Evolutionary conservation across 2,888 invertebrate species (phyloP), one percentile per base, ranked within the genome.

Genomic region (Pyrrhia umbra): DNA sequence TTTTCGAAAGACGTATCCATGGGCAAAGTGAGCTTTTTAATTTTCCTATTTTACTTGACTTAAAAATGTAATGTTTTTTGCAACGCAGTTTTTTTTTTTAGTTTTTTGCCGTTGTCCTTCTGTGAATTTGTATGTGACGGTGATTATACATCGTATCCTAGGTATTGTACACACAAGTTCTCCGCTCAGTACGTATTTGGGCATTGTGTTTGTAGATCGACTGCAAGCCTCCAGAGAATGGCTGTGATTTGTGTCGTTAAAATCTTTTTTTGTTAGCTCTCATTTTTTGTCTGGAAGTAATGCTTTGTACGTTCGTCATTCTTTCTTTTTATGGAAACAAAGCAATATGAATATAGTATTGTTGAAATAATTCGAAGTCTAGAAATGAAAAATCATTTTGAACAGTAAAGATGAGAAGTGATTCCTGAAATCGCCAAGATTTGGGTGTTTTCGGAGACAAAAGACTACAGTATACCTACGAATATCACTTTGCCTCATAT

Each of bases 171-270:
- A 43, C 27, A 55, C 8, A 25, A 27, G 6, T 46, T 57, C 37
- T 43, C 43, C 20, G 45, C 43, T 40, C 9, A n/a, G 16, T 50
- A 20, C 47, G 39, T 58, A 47, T 43, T n/a, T 52, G 42, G 8
- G 5, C 21, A 34, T 43, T 75, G 27, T 75, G 43, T 66, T 47
- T 27, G n/a, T 13, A 39, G 18, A 70, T 51, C 37, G 46, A n/a
- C 39, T 39, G 15, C 42, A 52, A 40, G 10, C 56, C 58, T n/a
- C 37, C 10, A 6, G 47, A n/a, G 27, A 39, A 13, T 23, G n/a
- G 13, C 16, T 46, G 23, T 13, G 23, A 34, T 43, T 27, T 42
- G 16, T 37, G 21, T 40, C 49, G 37, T 37, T 37, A 58, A 49
- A 27, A 46, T 5, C 25, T 13, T 40, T 58, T 57, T n/a, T 47